Base-by-base conservation (phyloP, 2,113 vertebrate genomes). In the Cynopterus brachyotis region DNA sequence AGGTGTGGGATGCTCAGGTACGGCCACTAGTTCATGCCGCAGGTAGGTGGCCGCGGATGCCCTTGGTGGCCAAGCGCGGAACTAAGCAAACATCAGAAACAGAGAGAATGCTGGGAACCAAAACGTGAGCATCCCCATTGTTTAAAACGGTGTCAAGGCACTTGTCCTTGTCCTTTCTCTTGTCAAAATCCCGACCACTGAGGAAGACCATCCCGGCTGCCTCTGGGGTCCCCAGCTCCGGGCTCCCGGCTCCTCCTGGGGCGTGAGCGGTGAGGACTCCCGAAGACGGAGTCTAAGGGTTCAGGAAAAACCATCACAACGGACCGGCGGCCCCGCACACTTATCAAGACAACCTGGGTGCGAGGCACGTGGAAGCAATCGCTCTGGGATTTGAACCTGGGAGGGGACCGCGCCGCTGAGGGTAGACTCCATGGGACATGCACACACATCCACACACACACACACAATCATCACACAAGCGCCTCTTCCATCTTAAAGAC, bases 301-400 rank as follows among this genome's bases (percentile, higher is more conserved):
- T 0, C 3, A 9, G 60, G 7, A 60, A 80, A 67, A 17, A 22
- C 5, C 1, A 0, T 10, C 2, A 5, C 10, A 9, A 3, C 37
- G 17, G 9, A 32, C 7, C 0, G 0, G 2, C 3, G 0, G 0
- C 17, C 22, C 45, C 16, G 0, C 4, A 7, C 2, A 28, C 37
- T 32, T 24, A 0, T 20, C n/a, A 26, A 24, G 5, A 3, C 55
- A 13, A 0, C 1, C 20, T 8, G 0, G 11, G 32, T 0, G 5
- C 16, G 3, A 32, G 24, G 26, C 12, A 3, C 1, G 2, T 1
- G 42, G 9, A 4, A 3, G 4, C 35, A 2, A 4, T 3, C 22
- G 8, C 3, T 59, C 26, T 16, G 5, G 11, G 45, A 9, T 37
- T 19, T 60, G 13, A 30, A 2, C 53, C 40, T 70, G 57, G 53